Percentiles rank a stretch among this genome's conserved stretches.
Conservation (phyloP, 2,797 vertebrate genomes). For the Gadopsis bispinosus region DNA sequence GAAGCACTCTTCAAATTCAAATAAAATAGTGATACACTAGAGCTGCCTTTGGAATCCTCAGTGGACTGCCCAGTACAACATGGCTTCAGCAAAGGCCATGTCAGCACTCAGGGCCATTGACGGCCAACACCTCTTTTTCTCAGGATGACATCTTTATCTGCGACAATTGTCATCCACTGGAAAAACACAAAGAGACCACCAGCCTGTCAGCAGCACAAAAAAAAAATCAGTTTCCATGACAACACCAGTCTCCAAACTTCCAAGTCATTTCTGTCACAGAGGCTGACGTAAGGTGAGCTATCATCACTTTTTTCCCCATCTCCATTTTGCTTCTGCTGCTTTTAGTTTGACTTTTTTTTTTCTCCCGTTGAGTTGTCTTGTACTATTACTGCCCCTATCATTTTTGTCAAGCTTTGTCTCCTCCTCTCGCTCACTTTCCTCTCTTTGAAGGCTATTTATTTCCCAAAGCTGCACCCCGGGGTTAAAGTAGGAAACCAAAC, state of each 20-base stretch:
- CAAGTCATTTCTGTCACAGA: slow-evolving; percentile 71
- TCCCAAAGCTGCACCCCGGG: slow-evolving; percentile 46
- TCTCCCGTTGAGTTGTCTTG: slow-evolving; percentile 57
- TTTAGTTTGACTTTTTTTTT: slow-evolving; percentile 43
- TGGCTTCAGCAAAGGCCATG: slow-evolving; percentile 43
- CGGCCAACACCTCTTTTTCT: slow-evolving; percentile 70
- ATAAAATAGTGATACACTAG: slow-evolving; percentile 47
- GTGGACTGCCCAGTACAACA: slow-evolving; percentile 50
- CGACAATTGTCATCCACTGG: slow-evolving; percentile 64
- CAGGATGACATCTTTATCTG: slow-evolving; percentile 77
- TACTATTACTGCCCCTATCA: slow-evolving; percentile 59
- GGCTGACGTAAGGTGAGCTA: slow-evolving; percentile 71
- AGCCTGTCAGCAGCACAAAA: slow-evolving; percentile 55
- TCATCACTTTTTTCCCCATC: slow-evolving; percentile 52
- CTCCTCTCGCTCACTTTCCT: slow-evolving; percentile 42
- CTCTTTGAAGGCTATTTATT: slow-evolving; percentile 71
- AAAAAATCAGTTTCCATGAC: slow-evolving; percentile 80
- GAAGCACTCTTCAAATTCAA: slow-evolving; percentile 68
- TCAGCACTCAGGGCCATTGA: slow-evolving; percentile 55
- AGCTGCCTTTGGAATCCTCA: slow-evolving; percentile 55
- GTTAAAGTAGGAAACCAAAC: slow-evolving; percentile 53
- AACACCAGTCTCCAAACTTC: slow-evolving; percentile 72
- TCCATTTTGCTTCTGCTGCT: slow-evolving; percentile 37
- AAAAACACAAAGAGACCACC: slow-evolving; percentile 60
- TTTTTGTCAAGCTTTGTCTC: slow-evolving; percentile 38